Percentiles rank a stretch among this genome's conserved stretches.
Evolutionary conservation across 92 coral and sea anemone genomes (phyloP).

Genomic region (Porites lobata): DNA sequence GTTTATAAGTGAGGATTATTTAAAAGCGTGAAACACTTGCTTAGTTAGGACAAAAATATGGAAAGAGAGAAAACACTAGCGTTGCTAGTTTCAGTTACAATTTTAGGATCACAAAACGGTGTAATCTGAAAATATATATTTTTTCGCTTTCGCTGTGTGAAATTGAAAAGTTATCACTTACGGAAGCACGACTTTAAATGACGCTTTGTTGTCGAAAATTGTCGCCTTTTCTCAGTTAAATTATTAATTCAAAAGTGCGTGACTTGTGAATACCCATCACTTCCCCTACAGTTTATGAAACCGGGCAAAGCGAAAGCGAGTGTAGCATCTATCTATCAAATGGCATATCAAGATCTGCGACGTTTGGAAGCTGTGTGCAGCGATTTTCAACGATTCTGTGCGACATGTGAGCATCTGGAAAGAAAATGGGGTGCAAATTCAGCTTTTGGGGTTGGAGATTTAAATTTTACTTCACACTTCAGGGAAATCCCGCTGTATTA

Average conservation of each 20-base stretch:
- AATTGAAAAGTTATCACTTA: neutral
- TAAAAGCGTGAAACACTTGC: neutral
- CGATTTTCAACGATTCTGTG: neutral
- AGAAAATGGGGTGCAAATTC: neutral
- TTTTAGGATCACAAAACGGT: neutral
- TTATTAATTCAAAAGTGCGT: neutral
- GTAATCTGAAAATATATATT: neutral
- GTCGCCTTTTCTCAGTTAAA: neutral
- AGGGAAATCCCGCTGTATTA: neutral
- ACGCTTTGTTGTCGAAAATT: neutral
- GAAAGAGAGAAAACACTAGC: neutral
- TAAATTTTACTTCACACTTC: neutral
- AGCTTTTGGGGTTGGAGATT: neutral
- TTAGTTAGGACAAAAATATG: neutral
- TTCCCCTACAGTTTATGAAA: neutral
- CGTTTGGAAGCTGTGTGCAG: slow-evolving; percentile 1
- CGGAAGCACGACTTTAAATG: neutral
- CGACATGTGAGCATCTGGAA: neutral
- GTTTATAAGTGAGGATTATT: neutral
- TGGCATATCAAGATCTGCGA: slow-evolving; percentile 12
- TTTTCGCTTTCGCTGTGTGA: neutral
- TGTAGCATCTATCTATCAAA: neutral
- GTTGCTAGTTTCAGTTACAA: neutral
- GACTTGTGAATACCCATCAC: neutral
- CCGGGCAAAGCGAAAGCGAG: no score